These are phyloP conservation scores for Pseudopodoces humilis DNA, from an alignment of 2,113 vertebrate species.

Conservation along the genomic window DNA sequence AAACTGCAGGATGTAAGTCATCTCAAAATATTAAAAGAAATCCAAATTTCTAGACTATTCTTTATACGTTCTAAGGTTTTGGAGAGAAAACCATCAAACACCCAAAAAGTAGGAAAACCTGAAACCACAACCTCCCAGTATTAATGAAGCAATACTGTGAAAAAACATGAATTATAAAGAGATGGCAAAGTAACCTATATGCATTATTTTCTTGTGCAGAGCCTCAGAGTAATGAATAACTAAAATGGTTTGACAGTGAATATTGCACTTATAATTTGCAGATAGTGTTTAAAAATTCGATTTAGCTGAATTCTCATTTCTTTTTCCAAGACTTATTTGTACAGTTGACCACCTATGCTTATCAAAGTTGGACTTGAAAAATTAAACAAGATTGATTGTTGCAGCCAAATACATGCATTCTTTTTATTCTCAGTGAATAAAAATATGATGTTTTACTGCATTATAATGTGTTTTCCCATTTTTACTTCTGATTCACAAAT, in stretches of 20 bases:
- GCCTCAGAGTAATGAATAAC: background rate
- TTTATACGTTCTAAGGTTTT: fast-evolving
- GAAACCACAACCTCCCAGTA: background rate
- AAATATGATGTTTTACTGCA: background rate
- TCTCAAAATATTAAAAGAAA: background rate
- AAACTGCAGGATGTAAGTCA: background rate
- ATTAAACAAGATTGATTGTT: background rate
- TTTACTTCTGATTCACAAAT: background rate
- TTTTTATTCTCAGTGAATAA: background rate
- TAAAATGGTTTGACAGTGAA: background rate
- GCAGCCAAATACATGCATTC: background rate
- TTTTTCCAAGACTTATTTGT: background rate
- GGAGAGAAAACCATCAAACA: background rate
- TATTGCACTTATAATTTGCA: background rate
- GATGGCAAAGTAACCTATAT: background rate
- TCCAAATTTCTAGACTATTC: background rate
- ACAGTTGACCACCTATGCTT: background rate
- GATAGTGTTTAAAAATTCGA: background rate
- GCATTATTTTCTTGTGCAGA: background rate
- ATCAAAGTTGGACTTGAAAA: background rate
- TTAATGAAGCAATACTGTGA: background rate
- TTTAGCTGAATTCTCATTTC: background rate
- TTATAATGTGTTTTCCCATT: background rate
- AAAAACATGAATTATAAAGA: background rate
- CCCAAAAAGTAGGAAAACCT: fast-evolving